Evolutionary conservation across 2,113 vertebrate species (phyloP), one percentile per base, ranked within the genome.

Genomic region (Bufo gargarizans): DNA sequence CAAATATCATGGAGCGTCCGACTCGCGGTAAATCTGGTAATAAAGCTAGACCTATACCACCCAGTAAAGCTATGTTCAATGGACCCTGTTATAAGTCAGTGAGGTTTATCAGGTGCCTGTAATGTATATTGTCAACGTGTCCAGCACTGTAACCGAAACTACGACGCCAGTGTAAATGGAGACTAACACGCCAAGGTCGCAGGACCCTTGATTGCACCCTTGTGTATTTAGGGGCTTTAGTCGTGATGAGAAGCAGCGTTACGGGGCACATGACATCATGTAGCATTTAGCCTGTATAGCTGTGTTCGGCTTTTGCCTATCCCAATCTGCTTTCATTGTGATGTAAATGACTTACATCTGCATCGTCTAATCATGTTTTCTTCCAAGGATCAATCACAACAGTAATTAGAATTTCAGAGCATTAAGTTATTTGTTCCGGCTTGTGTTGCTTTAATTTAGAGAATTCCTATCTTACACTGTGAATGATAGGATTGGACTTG

Each of bases 301-400:
- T 33, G 4, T 5, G 19, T 53, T 33, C 47, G 33, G 11, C 5
- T 56, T 79, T 78, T 33, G 22, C 77, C 6, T 13, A 13, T 58
- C 16, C 8, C 56, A 56, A 53, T 80, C 78, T 58, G 53, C 45
- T 16, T 43, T 19, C 55, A 59, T 80, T 80, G 55, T 59, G 17
- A 59, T 80, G 53, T 33, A 80, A 80, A 80, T 80, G n/a, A 43
- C 55, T 79, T 59, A 80, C 78, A 80, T 59, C 53, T 80, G 77
- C 33, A 58, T 80, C 33, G 22, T 81, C n/a, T 80, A 22, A 80
- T 80, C 14, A 3, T 77, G n/a, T 80, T 33, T 58, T 56, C 56
- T 59, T 81, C 58, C 55, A 6, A 9, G 14, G 22, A 58, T 81
- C 58, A 81, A 81, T 59, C 13, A 59, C 14, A 81, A 81, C 78